Evolutionary conservation across 2,888 invertebrate species (phyloP).

Genomic region (Pyrrhosoma nymphula): DNA sequence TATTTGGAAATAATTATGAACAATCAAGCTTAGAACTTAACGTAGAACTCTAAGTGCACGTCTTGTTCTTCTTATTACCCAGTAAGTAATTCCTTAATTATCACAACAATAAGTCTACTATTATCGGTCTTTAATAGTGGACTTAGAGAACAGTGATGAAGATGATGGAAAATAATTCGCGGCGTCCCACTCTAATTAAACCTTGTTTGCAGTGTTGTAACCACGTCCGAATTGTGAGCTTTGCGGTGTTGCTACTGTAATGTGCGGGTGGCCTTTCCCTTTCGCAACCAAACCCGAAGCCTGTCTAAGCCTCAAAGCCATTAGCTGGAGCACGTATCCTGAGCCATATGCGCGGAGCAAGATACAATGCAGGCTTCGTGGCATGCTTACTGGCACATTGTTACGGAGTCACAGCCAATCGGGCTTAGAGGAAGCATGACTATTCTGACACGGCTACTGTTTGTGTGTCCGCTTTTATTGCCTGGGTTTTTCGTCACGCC

Average conservation of each 20-base stretch:
- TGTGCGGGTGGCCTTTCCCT: not conserved
- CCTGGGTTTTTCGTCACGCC: not conserved
- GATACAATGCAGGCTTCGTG: not conserved
- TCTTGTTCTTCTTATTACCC: too few relatives aligned
- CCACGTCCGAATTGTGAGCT: not conserved
- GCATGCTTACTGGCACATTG: not conserved
- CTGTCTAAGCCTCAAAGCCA: not conserved
- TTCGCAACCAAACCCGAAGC: not conserved
- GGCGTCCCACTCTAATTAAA: not conserved
- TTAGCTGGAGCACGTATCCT: not conserved
- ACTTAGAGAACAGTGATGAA: not conserved
- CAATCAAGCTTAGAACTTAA: too few relatives aligned
- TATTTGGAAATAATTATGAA: too few relatives aligned
- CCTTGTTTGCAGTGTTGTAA: not conserved
- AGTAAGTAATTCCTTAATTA: too few relatives aligned
- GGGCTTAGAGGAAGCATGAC: not conserved
- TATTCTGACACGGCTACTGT: not conserved
- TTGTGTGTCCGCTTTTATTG: not conserved
- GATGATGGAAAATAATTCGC: not conserved
- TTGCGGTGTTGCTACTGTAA: not conserved
- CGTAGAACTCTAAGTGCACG: too few relatives aligned
- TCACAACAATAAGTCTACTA: too few relatives aligned
- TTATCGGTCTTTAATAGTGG: too few relatives aligned
- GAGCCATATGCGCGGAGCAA: not conserved
- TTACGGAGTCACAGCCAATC: not conserved